Evolutionary conservation across 2,888 invertebrate genomes (phyloP), one percentile per base, ranked within the genome.

Genomic region (Drosophila meridionalis): DNA sequence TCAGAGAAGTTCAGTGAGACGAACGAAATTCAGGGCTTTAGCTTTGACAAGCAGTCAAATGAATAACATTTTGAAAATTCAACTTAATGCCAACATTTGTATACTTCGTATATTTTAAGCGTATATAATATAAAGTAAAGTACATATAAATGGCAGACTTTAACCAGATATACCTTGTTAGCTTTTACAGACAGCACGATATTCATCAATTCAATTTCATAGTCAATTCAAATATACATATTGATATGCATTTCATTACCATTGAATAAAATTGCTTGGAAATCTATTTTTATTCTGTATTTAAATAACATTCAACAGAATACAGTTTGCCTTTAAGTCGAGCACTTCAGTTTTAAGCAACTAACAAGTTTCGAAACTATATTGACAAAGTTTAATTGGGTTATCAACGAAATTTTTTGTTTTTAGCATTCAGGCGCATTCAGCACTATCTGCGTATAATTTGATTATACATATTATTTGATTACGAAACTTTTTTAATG

Each of bases 41-140:
- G 43, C 53, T 59, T 52, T 76, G 78, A 63, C 59, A 63, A 58
- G 40, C 43, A 43, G 53, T 55, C 60, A 58, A 61, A 72, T 58
- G 40, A 58, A 77, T 66, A 55, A 30, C 43, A 43, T 40, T 40
- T 53, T 58, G n/a, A 12, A 40, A 36, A 59, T n/a, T 34, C 40
- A 67, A 48, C 57, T 20, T 36, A 28, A 65, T 40, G 20, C 34
- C 20, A 43, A 1, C 43, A 43, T 59, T 59, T 42, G 12, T 7
- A 26, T n/a, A 59, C 59, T 42, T 26, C 9, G 58, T 8, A 43
- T 36, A 28, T 12, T 12, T 36, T 11, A n/a, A 36, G 30, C 20
- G 1, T n/a, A 26, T 12, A n/a, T 2, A 38, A 12, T 4, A 20
- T n/a, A 14, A 4, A 14, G 26, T 0, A 14, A 7, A 32, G n/a